A percentile compares a stretch with the other conserved stretches of the same genome.
phyloP scores from a whole-genome alignment of 2,888 invertebrate genomes.

The Allophyes oxyacanthae region DNA sequence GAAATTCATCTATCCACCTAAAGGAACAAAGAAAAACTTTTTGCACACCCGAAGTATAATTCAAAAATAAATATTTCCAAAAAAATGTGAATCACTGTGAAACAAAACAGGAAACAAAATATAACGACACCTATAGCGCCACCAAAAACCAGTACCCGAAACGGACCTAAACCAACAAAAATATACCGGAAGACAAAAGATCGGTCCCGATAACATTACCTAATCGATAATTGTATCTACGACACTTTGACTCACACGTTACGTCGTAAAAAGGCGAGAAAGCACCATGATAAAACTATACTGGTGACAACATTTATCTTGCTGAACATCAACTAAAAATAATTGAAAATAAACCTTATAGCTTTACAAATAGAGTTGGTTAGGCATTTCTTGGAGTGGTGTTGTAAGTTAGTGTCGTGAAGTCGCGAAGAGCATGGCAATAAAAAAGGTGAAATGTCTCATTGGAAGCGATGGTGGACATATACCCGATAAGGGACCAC shows the following conservation, averaged over 20 bases:
- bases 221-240: conserved; percentile 89
- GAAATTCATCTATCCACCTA: no score
- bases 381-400: conserved; percentile 12
- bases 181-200: conserved; percentile 88
- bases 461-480: conserved; percentile 85
- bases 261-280: conserved; percentile 88
- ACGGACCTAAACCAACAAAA: conserved; percentile 84
- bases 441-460: conserved; percentile 89
- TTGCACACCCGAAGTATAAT: no score
- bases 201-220: conserved; percentile 85
- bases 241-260: conserved; percentile 87
- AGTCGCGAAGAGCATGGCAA: conserved; percentile 87
- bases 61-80: conserved; percentile 22
- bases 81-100: conserved; percentile 42
- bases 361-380: conserved; percentile 21
- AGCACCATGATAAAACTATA: conserved; percentile 86
- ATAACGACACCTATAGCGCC: conserved; percentile 67
- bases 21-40: no score
- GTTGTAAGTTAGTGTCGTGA: conserved; percentile 63
- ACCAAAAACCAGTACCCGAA: conserved; percentile 68
- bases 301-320: conserved; percentile 58
- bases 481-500: conserved; percentile 87
- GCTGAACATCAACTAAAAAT: background rate
- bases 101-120: conserved; percentile 71
- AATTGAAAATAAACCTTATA: conserved; percentile 53